Evolutionary conservation across 2,888 invertebrate species (phyloP), one percentile per base, ranked within the genome.

Genomic region (Criorhina ranunculi): DNA sequence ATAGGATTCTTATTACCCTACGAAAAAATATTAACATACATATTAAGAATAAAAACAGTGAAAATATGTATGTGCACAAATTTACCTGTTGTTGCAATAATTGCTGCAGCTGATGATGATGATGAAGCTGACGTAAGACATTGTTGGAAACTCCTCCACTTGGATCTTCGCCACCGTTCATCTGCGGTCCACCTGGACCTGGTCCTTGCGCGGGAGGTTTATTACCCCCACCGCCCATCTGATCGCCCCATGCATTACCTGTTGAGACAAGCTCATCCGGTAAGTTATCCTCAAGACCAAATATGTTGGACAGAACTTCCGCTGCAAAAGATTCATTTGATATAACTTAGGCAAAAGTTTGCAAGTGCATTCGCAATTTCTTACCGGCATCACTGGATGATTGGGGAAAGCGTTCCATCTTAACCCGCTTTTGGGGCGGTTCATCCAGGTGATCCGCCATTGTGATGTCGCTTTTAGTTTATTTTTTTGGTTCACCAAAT

Each of bases 361-460:
- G 12, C 17, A 35, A 15, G 31, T 49, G 29, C n/a, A 35, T 73
- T n/a, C n/a, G n/a, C n/a, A n/a, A n/a, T n/a, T 55, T 73, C 89
- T 89, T 86, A 90, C 90, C 87, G 87, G 89, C 87, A 88, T 90
- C 91, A 70, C 86, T 86, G 72, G 85, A 79, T 60, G 87, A 80
- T 78, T 83, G 87, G 33, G 83, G 85, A 78, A 86, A 87, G 44
- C 87, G 77, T 49, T 87, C 87, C 89, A 98, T 95, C 94, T 98
- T 98, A 92, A 96, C 96, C 95, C 98, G 96, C 95, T 98, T 98
- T 92, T 95, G 97, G 93, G 98, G 97, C 95, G 98, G 98, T 93
- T 98, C 98, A 94, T 97, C 97, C 93, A 96, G 95, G 94, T 96
- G 96, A 95, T 98, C 98, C 94, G 97, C 97, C 98, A 98, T 98